Conservation (phyloP, 2,113 vertebrate genomes). For the Caloenas nicobarica region DNA sequence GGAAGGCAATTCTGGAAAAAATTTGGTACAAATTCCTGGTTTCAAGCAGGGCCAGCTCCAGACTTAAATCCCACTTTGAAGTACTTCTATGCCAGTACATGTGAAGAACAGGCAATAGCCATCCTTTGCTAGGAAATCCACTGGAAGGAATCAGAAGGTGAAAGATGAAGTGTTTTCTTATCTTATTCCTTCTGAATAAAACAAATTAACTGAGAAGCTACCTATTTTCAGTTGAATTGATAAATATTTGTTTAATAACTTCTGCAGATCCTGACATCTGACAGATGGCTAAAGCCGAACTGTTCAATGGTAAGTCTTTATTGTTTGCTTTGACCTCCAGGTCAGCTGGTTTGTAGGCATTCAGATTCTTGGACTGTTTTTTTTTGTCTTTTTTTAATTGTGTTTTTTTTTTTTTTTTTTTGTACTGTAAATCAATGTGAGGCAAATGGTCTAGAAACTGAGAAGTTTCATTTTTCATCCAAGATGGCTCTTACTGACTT, state of each 20-base stretch:
- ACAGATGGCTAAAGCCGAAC: not conserved
- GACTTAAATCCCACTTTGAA: not conserved
- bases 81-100: not conserved
- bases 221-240: not conserved
- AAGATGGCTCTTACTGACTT: not conserved
- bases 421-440: not conserved
- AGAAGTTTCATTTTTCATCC: not conserved
- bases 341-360: not conserved
- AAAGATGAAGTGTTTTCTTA: not conserved
- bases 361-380: not conserved
- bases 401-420: not conserved
- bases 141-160: not conserved
- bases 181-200: not conserved
- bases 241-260: not conserved
- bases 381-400: too few relatives aligned
- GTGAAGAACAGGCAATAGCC: not conserved
- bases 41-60: not conserved
- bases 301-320: not conserved
- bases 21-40: not conserved
- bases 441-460: not conserved
- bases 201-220: not conserved
- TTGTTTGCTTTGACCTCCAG: not conserved
- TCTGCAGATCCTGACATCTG: not conserved
- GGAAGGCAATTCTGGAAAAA: not conserved
- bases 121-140: not conserved